Conservation (phyloP, 2,888 invertebrate species). For the Apotomis capreana region DNA sequence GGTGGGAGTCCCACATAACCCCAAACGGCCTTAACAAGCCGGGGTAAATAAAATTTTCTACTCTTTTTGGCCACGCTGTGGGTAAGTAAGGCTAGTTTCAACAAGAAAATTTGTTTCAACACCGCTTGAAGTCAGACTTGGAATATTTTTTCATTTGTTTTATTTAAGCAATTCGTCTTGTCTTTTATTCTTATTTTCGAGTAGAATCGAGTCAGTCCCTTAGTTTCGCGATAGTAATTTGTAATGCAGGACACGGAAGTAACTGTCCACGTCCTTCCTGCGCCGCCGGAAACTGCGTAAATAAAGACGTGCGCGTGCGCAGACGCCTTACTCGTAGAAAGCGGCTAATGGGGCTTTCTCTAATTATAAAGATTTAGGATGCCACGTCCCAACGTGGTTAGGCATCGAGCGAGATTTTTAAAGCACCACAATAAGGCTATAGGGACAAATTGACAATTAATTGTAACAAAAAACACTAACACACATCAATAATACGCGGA, state of each 20-base stretch:
- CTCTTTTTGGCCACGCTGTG: no score
- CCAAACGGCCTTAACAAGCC: no score
- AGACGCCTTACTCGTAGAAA: slow-evolving; percentile 20
- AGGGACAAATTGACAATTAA: no score
- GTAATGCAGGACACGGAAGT: slow-evolving; percentile 68
- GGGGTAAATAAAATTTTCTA: no score
- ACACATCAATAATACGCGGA: no score
- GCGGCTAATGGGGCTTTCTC: slow-evolving; percentile 38
- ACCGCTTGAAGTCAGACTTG: no score
- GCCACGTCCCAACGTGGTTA: neutral
- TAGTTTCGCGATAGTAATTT: slow-evolving; percentile 52
- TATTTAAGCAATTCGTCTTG: neutral
- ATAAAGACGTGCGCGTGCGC: slow-evolving; percentile 47
- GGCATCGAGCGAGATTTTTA: no score
- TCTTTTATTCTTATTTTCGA: neutral
- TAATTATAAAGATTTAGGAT: slow-evolving; percentile 30
- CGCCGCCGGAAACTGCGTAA: slow-evolving; percentile 57
- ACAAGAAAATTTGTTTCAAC: no score
- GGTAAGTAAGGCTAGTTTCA: no score
- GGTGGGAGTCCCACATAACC: no score
- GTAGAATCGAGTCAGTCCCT: slow-evolving; percentile 13
- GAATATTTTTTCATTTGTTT: neutral
- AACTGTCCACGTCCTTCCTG: slow-evolving; percentile 67
- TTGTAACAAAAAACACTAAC: no score
- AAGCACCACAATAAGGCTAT: no score